phyloP scores from a whole-genome alignment of 2,113 vertebrate species.

The Ciconia boyciana region DNA sequence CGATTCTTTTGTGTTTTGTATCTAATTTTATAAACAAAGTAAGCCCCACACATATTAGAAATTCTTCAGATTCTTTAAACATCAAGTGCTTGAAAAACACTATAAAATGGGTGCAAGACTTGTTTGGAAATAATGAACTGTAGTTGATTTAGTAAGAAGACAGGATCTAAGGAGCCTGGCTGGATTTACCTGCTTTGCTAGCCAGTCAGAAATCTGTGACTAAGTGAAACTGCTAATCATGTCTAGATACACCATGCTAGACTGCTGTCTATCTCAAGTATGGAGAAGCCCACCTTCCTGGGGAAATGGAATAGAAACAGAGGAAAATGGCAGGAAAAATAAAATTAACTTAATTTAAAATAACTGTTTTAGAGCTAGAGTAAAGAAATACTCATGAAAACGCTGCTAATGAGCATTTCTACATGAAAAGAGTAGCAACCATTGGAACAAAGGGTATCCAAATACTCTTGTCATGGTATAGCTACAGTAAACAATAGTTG shows the following conservation, averaged over 20 bases:
- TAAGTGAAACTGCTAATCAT: neutral
- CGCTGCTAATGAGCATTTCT: neutral
- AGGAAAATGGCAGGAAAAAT: neutral
- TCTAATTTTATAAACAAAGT: neutral
- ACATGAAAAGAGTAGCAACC: neutral
- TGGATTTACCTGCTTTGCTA: neutral
- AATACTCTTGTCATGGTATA: neutral
- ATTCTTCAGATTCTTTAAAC: neutral
- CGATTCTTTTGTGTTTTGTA: neutral
- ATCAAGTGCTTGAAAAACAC: neutral
- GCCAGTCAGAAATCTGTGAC: neutral
- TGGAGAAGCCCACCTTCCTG: neutral
- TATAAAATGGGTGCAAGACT: neutral
- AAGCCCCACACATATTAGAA: neutral
- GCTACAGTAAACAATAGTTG: neutral
- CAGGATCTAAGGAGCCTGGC: neutral
- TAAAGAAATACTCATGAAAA: neutral
- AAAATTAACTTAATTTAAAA: neutral
- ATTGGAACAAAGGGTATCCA: neutral
- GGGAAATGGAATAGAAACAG: neutral
- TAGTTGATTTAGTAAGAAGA: neutral
- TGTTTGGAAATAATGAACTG: neutral
- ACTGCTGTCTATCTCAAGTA: neutral
- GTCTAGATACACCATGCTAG: neutral
- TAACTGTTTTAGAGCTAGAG: neutral